Evolutionary conservation across 2,888 invertebrate species (phyloP), one percentile per base, ranked within the genome.

Genomic region (Ypsolopha sequella): DNA sequence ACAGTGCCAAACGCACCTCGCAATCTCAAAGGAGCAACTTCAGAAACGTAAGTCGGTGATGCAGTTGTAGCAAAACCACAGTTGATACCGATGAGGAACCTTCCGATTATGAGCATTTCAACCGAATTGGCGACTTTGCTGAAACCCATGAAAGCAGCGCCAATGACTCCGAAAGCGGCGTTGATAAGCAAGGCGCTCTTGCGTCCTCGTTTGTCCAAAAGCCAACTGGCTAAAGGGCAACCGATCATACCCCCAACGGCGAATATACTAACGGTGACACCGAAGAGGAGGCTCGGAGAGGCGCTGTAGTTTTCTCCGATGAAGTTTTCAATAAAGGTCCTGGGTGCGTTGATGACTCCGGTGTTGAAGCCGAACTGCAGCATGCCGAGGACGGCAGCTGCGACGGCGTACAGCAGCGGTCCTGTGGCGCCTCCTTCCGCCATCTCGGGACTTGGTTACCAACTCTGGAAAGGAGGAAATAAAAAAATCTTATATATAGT

Each of bases 171-270:
- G 53, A 92, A 80, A 1, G 88, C 72, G 49, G 91, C 91, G 66
- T 92, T 92, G 51, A 90, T 66, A 54, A 92, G 69, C 53, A 92
- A 78, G 6, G 92, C 92, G 51, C 89, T 88, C 72, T 91, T 92
- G 64, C 91, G 88, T 51, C 93, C 93, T 58, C 90, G 90, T 60
- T 85, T 89, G 63, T 93, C 92, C 35, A 91, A 90, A 57, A 93
- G 86, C 84, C 90, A 90, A 48, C 93, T 93, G n/a, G 92, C 92
- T 48, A 90, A 77, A 41, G 93, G 89, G 51, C 93, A 93, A 33
- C 94, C 94, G 41, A 92, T 79, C 91, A 93, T 92, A 36, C 94
- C 94, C 14, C 94, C 94, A 46, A 93, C 88, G 48, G 93, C 92
- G 70, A 93, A 94, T 58, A 93, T 91, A 58, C 92, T 89, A 51